Conservation (phyloP, 1,140 invertebrate species). For the Lepidurus apus region DNA sequence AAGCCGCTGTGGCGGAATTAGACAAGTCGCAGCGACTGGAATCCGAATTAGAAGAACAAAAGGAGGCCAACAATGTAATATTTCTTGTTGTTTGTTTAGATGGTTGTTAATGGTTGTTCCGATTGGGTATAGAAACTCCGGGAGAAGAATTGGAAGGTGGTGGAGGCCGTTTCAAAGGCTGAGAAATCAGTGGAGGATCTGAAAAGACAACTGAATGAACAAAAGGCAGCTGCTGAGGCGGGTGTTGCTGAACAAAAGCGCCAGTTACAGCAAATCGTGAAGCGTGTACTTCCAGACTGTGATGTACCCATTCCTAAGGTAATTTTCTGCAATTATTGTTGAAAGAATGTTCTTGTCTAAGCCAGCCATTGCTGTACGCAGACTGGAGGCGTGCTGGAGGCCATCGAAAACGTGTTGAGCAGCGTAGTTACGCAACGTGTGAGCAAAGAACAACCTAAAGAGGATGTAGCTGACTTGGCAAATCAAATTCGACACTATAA, state of each 20-base stretch:
- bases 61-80: neutral
- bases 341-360: too few relatives aligned
- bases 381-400: neutral
- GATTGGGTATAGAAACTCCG: slow-evolving; percentile 52
- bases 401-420: neutral
- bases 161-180: slow-evolving; percentile 72
- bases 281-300: neutral
- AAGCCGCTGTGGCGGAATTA: neutral
- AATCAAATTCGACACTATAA: slow-evolving; percentile 63
- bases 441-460: neutral
- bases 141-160: slow-evolving; percentile 79
- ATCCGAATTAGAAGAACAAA: neutral
- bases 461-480: neutral
- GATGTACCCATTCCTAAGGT: neutral
- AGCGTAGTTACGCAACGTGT: neutral
- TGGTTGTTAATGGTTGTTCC: neutral
- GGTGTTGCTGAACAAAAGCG: neutral
- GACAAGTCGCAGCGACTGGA: neutral
- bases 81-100: neutral
- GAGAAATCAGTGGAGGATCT: slow-evolving; percentile 51
- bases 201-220: slow-evolving; percentile 4
- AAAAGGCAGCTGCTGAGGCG: neutral
- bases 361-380: neutral
- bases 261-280: slow-evolving; percentile 1
- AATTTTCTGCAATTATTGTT: neutral